Conservation (phyloP, 2,888 invertebrate species). For the Tachystola acroxantha region DNA sequence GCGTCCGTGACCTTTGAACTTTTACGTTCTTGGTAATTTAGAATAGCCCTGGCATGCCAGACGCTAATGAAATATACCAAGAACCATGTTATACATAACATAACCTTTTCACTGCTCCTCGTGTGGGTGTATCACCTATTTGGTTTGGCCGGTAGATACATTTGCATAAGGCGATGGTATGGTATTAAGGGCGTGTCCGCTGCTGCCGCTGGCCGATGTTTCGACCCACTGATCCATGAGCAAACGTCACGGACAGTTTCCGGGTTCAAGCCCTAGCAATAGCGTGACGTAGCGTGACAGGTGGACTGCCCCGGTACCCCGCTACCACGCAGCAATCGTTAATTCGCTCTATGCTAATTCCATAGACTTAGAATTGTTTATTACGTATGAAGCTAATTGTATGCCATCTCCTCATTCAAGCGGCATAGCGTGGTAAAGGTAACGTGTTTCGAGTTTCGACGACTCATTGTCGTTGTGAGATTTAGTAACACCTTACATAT, state of each 20-base stretch:
- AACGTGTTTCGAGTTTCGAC: no score
- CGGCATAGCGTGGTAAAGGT: no score
- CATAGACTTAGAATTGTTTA: no score
- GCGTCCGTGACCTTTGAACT: constrained; percentile 26
- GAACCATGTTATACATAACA: not conserved
- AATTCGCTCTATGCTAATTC: not conserved
- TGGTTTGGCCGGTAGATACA: constrained; percentile 13
- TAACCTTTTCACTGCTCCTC: not conserved
- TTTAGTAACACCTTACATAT: no score
- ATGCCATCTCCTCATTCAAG: no score
- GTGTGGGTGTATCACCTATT: not conserved
- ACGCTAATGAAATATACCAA: not conserved
- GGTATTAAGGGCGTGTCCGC: constrained; percentile 9
- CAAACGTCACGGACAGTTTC: constrained; percentile 23
- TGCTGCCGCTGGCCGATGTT: constrained; percentile 13
- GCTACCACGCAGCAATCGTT: no score
- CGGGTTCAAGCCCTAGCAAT: constrained; percentile 37
- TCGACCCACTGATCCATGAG: constrained; percentile 28
- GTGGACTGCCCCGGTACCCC: constrained; percentile 17
- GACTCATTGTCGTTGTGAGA: no score
- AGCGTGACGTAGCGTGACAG: constrained; percentile 21
- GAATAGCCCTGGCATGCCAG: constrained; percentile 2
- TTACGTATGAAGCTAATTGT: no score
- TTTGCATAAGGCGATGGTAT: constrained; percentile 13
- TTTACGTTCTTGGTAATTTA: constrained; percentile 14